Conservation (phyloP, 2,888 invertebrate species). For the Caenorhabditis sulstoni region DNA sequence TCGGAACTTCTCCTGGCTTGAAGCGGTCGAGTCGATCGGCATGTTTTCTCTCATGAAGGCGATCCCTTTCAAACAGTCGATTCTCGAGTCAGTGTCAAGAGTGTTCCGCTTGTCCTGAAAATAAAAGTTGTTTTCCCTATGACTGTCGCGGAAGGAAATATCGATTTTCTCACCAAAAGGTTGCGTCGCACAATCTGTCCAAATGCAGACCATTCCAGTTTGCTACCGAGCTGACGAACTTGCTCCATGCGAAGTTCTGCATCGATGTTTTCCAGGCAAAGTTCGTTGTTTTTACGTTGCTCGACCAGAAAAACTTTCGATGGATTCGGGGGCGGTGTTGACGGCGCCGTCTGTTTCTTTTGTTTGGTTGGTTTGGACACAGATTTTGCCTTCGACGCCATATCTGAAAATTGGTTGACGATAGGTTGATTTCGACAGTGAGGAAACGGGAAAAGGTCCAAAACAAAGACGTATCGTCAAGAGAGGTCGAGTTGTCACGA, state of each 20-base stretch:
- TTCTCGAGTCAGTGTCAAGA: conserved; percentile 35
- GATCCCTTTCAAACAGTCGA: conserved; percentile 27
- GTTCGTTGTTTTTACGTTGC: conserved; percentile 16
- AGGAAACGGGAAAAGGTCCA: too few relatives aligned
- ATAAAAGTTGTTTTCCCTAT: too few relatives aligned
- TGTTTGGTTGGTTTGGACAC: too few relatives aligned
- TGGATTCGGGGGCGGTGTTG: not conserved
- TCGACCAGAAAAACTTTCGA: conserved; percentile 1
- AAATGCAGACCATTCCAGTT: conserved; percentile 37
- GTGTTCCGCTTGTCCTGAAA: conserved; percentile 45
- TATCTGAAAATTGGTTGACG: too few relatives aligned
- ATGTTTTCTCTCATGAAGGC: conserved; percentile 30
- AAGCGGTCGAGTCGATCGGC: conserved; percentile 8
- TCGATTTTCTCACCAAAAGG: conserved; percentile 12
- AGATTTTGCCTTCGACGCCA: too few relatives aligned
- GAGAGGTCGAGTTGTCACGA: too few relatives aligned
- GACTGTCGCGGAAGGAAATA: too few relatives aligned
- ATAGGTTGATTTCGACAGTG: too few relatives aligned
- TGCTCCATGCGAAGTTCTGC: conserved; percentile 45
- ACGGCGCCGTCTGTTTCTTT: too few relatives aligned
- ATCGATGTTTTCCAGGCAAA: conserved; percentile 37
- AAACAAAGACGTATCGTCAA: too few relatives aligned
- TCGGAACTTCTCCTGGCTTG: conserved; percentile 13
- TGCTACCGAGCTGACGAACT: conserved; percentile 24
- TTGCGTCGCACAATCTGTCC: conserved; percentile 25